Evolutionary conservation across 2,113 vertebrate species (phyloP).

Genomic region (Cyanistes caeruleus): DNA sequence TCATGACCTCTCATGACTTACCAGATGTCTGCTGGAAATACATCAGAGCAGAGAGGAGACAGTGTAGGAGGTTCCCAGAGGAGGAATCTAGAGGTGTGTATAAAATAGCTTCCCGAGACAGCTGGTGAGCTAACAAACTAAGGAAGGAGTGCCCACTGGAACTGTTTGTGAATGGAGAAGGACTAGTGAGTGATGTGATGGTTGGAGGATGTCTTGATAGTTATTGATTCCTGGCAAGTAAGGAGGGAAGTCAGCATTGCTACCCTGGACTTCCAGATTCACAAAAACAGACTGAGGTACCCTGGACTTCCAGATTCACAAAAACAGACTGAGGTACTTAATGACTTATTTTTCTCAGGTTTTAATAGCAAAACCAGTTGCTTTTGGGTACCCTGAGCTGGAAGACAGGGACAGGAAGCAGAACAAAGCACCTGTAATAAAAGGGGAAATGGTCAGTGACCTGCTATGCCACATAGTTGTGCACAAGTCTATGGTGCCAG

Average conservation of each 20-base stretch:
- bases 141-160: neutral
- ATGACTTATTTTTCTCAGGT: neutral
- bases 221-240: neutral
- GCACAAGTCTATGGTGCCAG: neutral
- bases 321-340: neutral
- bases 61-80: neutral
- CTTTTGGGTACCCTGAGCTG: neutral
- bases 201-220: neutral
- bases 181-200: neutral
- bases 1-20: neutral
- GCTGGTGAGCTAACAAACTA: neutral
- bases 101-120: neutral
- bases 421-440: neutral
- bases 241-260: neutral
- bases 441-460: neutral
- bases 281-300: neutral
- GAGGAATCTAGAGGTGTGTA: rapidly evolving
- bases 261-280: neutral
- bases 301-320: neutral
- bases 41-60: neutral
- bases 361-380: neutral
- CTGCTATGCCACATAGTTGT: too few relatives aligned
- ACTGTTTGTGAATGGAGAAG: neutral
- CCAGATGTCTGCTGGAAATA: neutral
- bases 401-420: neutral